These are phyloP conservation scores for Hyles euphorbiae DNA, from an alignment of 1,140 invertebrate genomes.

Conservation along the genomic window DNA sequence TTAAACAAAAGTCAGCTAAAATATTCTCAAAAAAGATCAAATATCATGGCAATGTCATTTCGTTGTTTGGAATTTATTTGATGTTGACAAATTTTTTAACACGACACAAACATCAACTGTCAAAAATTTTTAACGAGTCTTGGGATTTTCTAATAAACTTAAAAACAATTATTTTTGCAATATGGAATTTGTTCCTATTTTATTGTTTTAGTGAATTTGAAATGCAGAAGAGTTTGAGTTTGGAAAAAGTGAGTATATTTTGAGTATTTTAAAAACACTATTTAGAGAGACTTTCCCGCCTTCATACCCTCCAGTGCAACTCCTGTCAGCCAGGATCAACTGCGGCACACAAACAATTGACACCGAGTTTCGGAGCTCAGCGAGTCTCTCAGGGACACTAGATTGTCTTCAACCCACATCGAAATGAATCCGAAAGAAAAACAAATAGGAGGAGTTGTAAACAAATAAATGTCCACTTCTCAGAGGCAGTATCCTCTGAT, in stretches of 20 bases:
- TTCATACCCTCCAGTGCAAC: too few relatives aligned
- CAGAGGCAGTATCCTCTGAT: too few relatives aligned
- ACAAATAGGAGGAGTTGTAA: too few relatives aligned
- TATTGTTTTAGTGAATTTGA: constrained; percentile 56
- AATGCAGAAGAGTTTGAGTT: constrained; percentile 60
- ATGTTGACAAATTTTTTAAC: constrained; percentile 38
- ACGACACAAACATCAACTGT: constrained; percentile 39
- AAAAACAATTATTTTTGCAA: constrained; percentile 46
- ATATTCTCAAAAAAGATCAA: too few relatives aligned
- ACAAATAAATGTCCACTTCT: too few relatives aligned
- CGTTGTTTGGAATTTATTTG: constrained; percentile 47
- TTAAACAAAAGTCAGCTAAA: too few relatives aligned
- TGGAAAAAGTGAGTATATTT: constrained; percentile 47
- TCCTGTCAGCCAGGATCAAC: neutral
- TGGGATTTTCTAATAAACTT: constrained; percentile 45
- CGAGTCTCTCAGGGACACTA: too few relatives aligned
- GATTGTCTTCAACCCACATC: too few relatives aligned
- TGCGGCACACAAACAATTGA: neutral
- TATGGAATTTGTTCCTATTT: constrained; percentile 49
- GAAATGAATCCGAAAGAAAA: too few relatives aligned
- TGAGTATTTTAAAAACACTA: neutral
- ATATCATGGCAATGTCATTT: constrained; percentile 20
- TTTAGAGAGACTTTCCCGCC: too few relatives aligned
- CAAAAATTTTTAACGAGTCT: constrained; percentile 54
- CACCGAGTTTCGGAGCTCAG: too few relatives aligned